Evolutionary conservation across 2,113 vertebrate species (phyloP).

Genomic region (Cheirogaleus medius): DNA sequence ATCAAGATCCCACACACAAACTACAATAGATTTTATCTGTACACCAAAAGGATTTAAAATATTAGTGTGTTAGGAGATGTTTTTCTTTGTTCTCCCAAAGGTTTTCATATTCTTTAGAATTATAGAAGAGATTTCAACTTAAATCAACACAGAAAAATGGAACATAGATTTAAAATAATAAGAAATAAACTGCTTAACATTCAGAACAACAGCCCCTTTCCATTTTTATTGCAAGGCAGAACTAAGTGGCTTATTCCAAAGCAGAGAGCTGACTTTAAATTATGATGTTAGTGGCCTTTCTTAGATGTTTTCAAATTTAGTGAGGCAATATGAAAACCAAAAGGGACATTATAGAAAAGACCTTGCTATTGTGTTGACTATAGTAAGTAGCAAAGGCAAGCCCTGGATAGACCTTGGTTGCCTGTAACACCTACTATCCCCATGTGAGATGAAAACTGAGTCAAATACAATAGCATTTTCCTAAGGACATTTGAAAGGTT

Average conservation of each 20-base stretch:
- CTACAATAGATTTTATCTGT: constrained; percentile 37
- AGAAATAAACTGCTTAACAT: background rate
- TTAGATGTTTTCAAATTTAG: background rate
- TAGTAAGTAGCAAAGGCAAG: background rate
- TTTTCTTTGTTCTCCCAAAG: background rate
- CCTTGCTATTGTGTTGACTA: background rate
- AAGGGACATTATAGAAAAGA: background rate
- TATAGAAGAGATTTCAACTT: background rate
- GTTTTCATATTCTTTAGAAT: background rate
- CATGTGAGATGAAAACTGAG: background rate
- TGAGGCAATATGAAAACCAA: background rate
- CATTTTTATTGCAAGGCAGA: background rate
- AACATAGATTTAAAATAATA: constrained; percentile 17
- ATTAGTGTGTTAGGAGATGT: background rate
- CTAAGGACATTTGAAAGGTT: background rate
- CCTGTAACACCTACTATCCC: background rate
- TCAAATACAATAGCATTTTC: background rate
- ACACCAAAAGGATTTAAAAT: constrained; percentile 37
- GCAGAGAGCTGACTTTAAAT: background rate
- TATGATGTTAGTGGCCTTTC: background rate
- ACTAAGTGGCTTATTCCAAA: background rate
- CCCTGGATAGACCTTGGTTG: background rate
- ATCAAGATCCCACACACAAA: constrained; percentile 50
- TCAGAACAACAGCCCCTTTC: background rate
- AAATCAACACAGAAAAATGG: background rate